Conservation (phyloP, 2,797 vertebrate species). For the Mus spretus region DNA sequence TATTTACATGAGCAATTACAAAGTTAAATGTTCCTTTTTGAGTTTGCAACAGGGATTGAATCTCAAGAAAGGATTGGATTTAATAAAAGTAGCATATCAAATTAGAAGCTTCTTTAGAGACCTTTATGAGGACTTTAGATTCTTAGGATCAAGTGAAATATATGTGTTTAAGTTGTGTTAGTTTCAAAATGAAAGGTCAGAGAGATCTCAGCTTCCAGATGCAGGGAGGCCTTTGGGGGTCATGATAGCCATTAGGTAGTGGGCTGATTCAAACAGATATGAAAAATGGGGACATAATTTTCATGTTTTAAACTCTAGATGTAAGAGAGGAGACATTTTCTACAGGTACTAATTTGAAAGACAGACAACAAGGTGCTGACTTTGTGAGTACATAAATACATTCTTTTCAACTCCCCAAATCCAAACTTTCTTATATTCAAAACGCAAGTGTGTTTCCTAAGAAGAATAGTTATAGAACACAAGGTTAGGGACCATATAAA, state of each 20-base stretch:
- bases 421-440: neutral
- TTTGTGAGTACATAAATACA: neutral
- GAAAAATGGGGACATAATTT: neutral
- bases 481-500: neutral
- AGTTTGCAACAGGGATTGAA: neutral
- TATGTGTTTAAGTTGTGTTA: neutral
- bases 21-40: neutral
- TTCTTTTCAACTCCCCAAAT: slow-evolving; percentile 5
- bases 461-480: neutral
- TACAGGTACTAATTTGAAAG: neutral
- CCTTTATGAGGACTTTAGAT: neutral
- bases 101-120: neutral
- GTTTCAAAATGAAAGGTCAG: neutral
- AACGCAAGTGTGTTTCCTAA: neutral
- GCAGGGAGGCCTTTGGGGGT: neutral
- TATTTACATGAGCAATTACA: neutral
- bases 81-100: neutral
- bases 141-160: neutral
- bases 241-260: neutral
- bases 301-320: slow-evolving; percentile 15
- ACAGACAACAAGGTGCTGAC: neutral
- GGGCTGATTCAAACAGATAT: neutral
- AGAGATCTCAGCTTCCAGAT: neutral
- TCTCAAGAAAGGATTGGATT: neutral
- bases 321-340: neutral